phyloP scores from a whole-genome alignment of 2,888 invertebrate genomes.

The Cloeon dipterum region DNA sequence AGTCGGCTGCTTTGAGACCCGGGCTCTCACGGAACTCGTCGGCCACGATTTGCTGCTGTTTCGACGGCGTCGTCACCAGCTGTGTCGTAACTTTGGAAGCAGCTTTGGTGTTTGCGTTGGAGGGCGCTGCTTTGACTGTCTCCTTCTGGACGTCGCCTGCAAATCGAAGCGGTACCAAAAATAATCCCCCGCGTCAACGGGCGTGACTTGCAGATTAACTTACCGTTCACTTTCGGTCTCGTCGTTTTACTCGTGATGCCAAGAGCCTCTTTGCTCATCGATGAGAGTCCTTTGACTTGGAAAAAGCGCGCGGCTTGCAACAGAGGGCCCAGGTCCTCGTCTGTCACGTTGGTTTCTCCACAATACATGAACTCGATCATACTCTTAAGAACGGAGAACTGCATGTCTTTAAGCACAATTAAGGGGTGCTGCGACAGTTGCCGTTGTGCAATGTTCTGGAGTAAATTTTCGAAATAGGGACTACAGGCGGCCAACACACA shows the following conservation, averaged over 20 bases:
- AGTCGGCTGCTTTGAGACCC: too few relatives aligned
- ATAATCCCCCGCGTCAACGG: too few relatives aligned
- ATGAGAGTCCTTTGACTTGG: conserved; percentile 13
- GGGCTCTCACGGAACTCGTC: too few relatives aligned
- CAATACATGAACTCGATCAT: conserved; percentile 57
- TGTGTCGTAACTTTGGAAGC: too few relatives aligned
- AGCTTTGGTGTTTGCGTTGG: too few relatives aligned
- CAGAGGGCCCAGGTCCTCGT: conserved; percentile 40
- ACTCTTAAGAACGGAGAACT: conserved; percentile 43
- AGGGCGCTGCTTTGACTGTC: too few relatives aligned
- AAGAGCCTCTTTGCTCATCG: conserved; percentile 13
- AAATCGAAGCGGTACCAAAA: too few relatives aligned
- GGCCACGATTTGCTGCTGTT: too few relatives aligned
- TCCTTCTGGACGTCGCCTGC: too few relatives aligned
- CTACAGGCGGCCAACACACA: conserved; percentile 48
- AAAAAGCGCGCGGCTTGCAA: conserved; percentile 45
- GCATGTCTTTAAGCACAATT: conserved; percentile 35
- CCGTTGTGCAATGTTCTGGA: conserved; percentile 19
- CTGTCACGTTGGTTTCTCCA: conserved; percentile 44
- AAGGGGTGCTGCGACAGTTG: conserved; percentile 23
- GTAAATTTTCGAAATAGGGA: conserved; percentile 32
- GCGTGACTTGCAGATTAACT: background rate
- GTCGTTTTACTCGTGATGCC: conserved; percentile 10
- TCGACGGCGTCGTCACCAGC: too few relatives aligned
- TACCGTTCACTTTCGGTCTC: conserved; percentile 4